Evolutionary conservation across 2,113 vertebrate species (phyloP).

Genomic region (Pseudorasbora parva): DNA sequence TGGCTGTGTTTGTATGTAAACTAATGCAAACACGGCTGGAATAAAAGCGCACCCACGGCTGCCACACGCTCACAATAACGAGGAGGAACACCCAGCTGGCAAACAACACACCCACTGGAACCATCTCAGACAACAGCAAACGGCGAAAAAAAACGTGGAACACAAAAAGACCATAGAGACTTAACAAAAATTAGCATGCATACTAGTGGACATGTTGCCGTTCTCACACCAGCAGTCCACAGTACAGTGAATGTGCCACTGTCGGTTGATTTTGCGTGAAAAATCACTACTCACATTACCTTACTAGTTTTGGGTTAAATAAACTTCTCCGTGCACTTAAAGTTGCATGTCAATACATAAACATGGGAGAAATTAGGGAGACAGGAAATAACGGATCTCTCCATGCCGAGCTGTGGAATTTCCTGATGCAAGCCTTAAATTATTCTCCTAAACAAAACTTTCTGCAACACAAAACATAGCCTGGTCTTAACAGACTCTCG

Average conservation of each 20-base stretch:
- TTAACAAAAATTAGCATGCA: conserved; percentile 2
- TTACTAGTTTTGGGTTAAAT: background rate
- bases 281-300: background rate
- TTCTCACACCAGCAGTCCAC: background rate
- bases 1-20: conserved; percentile 19
- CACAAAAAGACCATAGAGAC: background rate
- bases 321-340: background rate
- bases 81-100: conserved; percentile 36
- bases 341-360: background rate
- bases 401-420: background rate
- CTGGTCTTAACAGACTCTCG: no score
- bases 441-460: conserved; percentile 19
- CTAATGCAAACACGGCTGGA: conserved; percentile 48
- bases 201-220: conserved; percentile 5
- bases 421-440: conserved; percentile 18
- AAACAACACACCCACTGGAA: conserved; percentile 34
- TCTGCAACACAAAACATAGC: background rate
- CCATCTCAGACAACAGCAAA: background rate
- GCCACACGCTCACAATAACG: conserved; percentile 42
- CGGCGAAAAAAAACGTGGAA: background rate
- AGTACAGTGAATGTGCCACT: background rate
- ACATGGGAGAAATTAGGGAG: background rate
- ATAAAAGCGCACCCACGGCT: conserved; percentile 50
- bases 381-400: conserved; percentile 6
- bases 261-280: no score